Conservation (phyloP, 2,797 vertebrate species). For the Rhinogobio ventralis region DNA sequence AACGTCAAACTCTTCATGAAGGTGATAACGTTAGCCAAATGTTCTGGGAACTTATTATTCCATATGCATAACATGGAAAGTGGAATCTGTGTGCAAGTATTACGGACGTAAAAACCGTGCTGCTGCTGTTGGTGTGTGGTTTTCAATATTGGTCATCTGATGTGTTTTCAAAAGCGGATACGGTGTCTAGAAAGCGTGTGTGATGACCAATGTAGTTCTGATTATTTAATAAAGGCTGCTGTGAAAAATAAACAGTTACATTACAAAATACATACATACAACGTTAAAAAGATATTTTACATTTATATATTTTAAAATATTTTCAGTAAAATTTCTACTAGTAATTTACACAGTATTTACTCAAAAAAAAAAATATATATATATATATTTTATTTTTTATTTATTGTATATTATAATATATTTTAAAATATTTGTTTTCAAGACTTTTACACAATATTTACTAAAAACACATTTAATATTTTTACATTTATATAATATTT, state of each 20-base stretch:
- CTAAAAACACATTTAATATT: background rate
- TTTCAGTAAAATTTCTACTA: background rate
- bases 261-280: background rate
- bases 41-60: background rate
- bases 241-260: background rate
- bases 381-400: no score
- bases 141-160: background rate
- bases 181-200: background rate
- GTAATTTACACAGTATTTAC: background rate
- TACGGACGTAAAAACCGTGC: background rate
- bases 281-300: background rate
- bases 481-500: background rate
- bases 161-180: background rate
- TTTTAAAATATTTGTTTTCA: no score
- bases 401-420: no score
- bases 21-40: conserved; percentile 71
- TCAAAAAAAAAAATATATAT: background rate
- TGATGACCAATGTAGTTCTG: background rate
- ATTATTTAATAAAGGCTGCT: background rate
- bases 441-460: background rate
- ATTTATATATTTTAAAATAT: background rate
- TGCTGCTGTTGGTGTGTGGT: background rate
- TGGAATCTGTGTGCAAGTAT: background rate
- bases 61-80: background rate
- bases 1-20: conserved; percentile 95